Percentiles rank a stretch among this genome's conserved stretches.
Conservation (phyloP, 2,113 vertebrate genomes). For the human region GRCh38 chr20:58821501-58822000, state of each 20-base stretch:
- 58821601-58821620: fast-evolving
- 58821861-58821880: neutral
- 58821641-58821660: neutral
- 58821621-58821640: too few relatives aligned
- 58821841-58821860: neutral
- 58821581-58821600: neutral
- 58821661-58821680: neutral
- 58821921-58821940: neutral
- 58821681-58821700: neutral
- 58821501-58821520: neutral
- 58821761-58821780: neutral
- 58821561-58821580: neutral
- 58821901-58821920: too few relatives aligned
- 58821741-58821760: fast-evolving
- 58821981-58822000: neutral
- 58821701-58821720: neutral
- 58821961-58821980: neutral
- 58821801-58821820: neutral
- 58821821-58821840: neutral
- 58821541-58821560: neutral
- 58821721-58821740: neutral
- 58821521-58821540: fast-evolving
- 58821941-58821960: neutral
- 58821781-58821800: neutral
- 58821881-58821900: neutral